These are phyloP conservation scores for Threskiornis aethiopicus DNA, from an alignment of 2,797 vertebrate genomes.

Conservation along the genomic window DNA sequence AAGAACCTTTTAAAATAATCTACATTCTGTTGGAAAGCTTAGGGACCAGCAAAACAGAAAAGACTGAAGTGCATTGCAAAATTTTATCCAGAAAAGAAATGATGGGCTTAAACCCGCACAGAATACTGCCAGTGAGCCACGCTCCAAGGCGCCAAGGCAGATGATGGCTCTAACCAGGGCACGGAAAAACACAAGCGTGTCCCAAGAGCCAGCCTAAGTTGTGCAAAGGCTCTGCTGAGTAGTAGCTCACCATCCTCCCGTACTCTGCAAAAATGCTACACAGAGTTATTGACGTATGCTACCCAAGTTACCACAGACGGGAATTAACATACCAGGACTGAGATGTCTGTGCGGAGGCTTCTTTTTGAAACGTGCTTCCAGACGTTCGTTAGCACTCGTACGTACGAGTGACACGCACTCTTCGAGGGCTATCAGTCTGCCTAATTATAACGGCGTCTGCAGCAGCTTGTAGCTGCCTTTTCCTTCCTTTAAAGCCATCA, in stretches of 20 bases:
- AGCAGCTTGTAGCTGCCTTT: not conserved
- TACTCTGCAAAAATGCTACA: no score
- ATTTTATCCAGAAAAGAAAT: not conserved
- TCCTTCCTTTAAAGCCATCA: not conserved
- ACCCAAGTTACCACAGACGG: not conserved
- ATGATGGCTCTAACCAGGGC: not conserved
- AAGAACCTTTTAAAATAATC: not conserved
- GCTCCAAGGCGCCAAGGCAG: not conserved
- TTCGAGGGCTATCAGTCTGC: not conserved
- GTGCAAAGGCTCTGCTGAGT: not conserved
- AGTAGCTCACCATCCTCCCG: not conserved
- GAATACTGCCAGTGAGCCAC: not conserved
- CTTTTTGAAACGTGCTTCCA: no score
- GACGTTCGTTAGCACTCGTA: not conserved
- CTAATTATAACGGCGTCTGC: no score
- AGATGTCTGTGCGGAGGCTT: not conserved
- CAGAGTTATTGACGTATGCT: accelerated
- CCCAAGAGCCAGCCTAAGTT: no score
- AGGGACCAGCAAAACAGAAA: not conserved
- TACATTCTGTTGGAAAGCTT: not conserved
- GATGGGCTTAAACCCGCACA: not conserved
- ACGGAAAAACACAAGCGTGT: not conserved
- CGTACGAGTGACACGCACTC: not conserved
- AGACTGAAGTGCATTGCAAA: not conserved
- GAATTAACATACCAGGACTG: not conserved